Base-by-base conservation (phyloP, 1,140 invertebrate species). In the Hyposmocoma kahamanoa region DNA sequence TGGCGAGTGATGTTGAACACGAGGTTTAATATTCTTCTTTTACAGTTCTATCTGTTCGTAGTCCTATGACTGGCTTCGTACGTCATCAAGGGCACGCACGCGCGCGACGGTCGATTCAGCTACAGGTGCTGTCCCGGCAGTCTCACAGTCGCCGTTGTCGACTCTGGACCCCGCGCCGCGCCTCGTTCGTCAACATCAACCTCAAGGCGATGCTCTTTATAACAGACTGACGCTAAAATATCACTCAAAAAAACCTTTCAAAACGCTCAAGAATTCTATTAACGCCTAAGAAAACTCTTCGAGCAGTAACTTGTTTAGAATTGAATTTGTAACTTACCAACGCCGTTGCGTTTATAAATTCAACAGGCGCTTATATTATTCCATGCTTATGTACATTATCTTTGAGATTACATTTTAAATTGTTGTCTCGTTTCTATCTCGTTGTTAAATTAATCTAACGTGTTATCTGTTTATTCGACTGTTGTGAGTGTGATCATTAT, bases 61-160 rank as follows among this genome's bases (percentile, higher is more conserved):
- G 52, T 20, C 72, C 77, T 73, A 38, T 67, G 53, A 49, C 26
- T 47, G 59, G 61, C 72, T 70, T 67, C 50, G 70, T 78, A 84
- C 81, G 81, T 84, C 81, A 83, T 68, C 62, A 74, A 69, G 54
- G 63, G 58, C 75, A 77, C 81, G 81, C 81, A 81, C 51, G 81
- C 81, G 81, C 79, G 72, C 59, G 34, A 67, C 62, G 75, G 77
- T 83, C 81, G 78, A 82, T 83, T 51, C 77, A 83, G 81, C 38
- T 74, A 84, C 81, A 84, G 81, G 81, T 84, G 77, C 75, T 60
- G 56, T 53, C 75, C 77, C 67, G 67, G 76, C 75, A 84, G 81
- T 84, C 70, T 58, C 48, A 65, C 59, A 53, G 62, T 59, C 67
- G 67, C 60, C 70, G 54, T 56, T 55, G 58, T 57, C 60, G 52